Base-by-base conservation (phyloP, 2,888 invertebrate species). In the Stegophylla sp. region DNA sequence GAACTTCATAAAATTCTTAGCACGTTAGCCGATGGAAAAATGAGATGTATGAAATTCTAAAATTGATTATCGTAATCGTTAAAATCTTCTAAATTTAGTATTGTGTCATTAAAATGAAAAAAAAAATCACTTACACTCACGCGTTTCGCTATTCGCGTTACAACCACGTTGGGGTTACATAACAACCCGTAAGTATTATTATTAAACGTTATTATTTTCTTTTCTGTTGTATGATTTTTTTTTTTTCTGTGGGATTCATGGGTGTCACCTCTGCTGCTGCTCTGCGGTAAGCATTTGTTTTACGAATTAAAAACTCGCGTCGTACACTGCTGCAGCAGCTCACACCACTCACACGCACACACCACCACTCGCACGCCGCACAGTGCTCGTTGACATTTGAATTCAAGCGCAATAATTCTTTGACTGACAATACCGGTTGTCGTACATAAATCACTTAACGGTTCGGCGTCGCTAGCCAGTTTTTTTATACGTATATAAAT, bases 341-440 rank as follows among this genome's bases (percentile, higher is more conserved):
- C 43, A 48, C 15, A 48, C 48, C 0, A 53, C 63, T 34, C 20
- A 20, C 41, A 10, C 7, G 43, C 48, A 34, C 3, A 41, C 13
- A 34, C n/a, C 48, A 69, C 69, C 13, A 23, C 43, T 3, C 59
- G 5, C 43, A 12, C n/a, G 51, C 0, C 4, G 17, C 3, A 28
- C 4, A 61, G 23, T 28, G 48, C 61, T 63, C 67, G 77, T 77
- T 67, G 77, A 77, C 67, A 77, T 77, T 77, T 77, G 67, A 76
- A 76, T 76, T 76, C 76, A 66, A 77, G 59, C 67, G 77, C 77
- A 69, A 77, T 77, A 77, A 77, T 67, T 77, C 67, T 77, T 41
- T 77, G 67, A 77, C 77, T 77, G 77, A 77, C 77, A 77, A 77
- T 77, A 77, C 77, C 77, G 77, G 77, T 77, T 77, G 77, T 77